These are phyloP conservation scores for Chloromyia formosa DNA, from an alignment of 2,888 invertebrate genomes.

Conservation along the genomic window DNA sequence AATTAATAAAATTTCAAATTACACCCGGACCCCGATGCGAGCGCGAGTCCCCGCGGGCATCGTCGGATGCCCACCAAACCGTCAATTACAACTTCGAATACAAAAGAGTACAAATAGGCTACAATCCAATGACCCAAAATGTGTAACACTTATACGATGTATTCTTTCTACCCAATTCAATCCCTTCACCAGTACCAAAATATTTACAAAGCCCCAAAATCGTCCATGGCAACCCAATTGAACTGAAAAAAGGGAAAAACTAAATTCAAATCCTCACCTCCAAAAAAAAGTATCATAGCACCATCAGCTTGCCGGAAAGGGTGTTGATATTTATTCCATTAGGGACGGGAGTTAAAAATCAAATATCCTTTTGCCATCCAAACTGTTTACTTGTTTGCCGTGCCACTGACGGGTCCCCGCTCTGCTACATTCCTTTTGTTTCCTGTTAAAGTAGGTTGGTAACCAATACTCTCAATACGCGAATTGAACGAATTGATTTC, in stretches of 20 bases:
- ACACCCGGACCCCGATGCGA: too few species aligned
- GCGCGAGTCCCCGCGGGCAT: too few species aligned
- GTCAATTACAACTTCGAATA: too few species aligned
- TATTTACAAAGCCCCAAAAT: too few species aligned
- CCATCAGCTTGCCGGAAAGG: background rate
- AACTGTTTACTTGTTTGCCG: background rate
- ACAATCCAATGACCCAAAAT: too few species aligned
- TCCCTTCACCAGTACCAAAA: too few species aligned
- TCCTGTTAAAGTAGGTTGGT: slow-evolving; percentile 1
- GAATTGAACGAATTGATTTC: slow-evolving; percentile 22
- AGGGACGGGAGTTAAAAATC: slow-evolving; percentile 11
- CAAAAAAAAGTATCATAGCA: background rate
- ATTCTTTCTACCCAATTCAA: too few species aligned
- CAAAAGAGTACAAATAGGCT: too few species aligned
- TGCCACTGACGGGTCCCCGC: too few species aligned
- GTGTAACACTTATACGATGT: too few species aligned
- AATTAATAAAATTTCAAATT: too few species aligned
- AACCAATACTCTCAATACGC: slow-evolving; percentile 21
- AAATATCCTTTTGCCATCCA: slow-evolving; percentile 21
- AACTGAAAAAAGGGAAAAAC: background rate
- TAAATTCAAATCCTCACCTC: background rate
- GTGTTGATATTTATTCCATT: slow-evolving; percentile 24
- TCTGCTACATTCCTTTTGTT: background rate
- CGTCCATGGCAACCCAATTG: background rate
- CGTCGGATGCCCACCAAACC: too few species aligned